These are phyloP conservation scores for Anniella stebbinsi DNA, from an alignment of 2,797 vertebrate species.

Conservation along the genomic window DNA sequence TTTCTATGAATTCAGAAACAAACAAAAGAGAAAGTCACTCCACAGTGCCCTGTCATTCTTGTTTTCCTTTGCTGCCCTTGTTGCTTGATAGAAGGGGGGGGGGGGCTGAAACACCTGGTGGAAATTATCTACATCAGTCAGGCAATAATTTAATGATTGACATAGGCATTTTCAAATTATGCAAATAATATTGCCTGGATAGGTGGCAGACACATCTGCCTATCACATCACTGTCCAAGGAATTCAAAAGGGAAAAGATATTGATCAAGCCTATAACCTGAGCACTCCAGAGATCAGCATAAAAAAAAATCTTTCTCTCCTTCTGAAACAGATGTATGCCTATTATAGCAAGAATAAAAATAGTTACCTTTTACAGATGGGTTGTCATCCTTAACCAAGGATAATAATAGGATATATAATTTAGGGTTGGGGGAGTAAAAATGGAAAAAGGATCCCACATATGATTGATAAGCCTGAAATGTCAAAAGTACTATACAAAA, in stretches of 20 bases:
- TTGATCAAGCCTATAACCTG: neutral
- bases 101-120: neutral
- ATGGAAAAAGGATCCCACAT: neutral
- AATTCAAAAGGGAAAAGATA: neutral
- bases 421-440: neutral
- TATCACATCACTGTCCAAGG: no score
- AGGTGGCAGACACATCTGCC: neutral
- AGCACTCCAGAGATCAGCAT: neutral
- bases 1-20: neutral
- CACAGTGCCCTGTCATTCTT: neutral
- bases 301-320: neutral
- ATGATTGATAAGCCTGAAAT: neutral
- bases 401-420: constrained; percentile 12
- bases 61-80: neutral
- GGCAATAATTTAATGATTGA: neutral
- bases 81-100: neutral
- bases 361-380: neutral
- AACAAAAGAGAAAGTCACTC: neutral
- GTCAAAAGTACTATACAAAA: neutral
- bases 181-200: neutral
- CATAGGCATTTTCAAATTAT: neutral
- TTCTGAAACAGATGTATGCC: neutral
- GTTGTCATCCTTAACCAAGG: neutral
- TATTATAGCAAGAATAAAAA: neutral
- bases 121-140: neutral